These are phyloP conservation scores for Yponomeuta malinellus DNA, from an alignment of 2,888 invertebrate genomes.

Conservation along the genomic window DNA sequence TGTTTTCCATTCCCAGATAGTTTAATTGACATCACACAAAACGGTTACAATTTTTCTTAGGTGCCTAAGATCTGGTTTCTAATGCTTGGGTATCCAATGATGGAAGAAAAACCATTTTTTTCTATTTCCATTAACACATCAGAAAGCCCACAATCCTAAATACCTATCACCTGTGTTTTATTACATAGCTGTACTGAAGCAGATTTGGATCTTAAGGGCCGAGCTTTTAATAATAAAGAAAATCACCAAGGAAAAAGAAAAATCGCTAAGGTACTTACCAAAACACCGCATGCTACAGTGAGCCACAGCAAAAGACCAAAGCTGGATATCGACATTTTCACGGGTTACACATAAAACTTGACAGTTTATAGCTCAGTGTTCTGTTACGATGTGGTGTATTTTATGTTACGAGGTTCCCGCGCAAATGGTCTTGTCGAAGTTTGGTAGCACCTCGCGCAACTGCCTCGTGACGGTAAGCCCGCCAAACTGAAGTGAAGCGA, in stretches of 20 bases:
- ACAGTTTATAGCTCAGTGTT: conserved; percentile 21
- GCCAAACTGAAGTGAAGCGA: conserved; percentile 67
- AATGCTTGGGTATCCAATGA: too few relatives aligned
- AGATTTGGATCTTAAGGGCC: too few relatives aligned
- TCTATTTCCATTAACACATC: not conserved
- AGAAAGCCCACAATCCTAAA: not conserved
- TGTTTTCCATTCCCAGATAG: too few relatives aligned
- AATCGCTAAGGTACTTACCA: conserved; percentile 43
- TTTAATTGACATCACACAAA: too few relatives aligned
- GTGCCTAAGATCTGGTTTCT: too few relatives aligned
- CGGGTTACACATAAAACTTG: conserved; percentile 49
- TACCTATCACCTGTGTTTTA: too few relatives aligned
- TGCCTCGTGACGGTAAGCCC: conserved; percentile 57
- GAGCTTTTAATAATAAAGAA: not conserved
- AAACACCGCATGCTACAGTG: conserved; percentile 43
- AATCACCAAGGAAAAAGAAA: not conserved
- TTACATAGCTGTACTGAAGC: too few relatives aligned
- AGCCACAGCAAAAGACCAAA: conserved; percentile 49
- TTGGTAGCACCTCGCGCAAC: conserved; percentile 45
- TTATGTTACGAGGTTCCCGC: conserved; percentile 50
- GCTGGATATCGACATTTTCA: conserved; percentile 38
- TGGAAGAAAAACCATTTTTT: too few relatives aligned
- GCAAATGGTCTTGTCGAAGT: conserved; percentile 36
- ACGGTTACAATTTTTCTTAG: too few relatives aligned
- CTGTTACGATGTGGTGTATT: conserved; percentile 25